Conservation (phyloP, 1,140 invertebrate species). For the Drosophila watanabei region DNA sequence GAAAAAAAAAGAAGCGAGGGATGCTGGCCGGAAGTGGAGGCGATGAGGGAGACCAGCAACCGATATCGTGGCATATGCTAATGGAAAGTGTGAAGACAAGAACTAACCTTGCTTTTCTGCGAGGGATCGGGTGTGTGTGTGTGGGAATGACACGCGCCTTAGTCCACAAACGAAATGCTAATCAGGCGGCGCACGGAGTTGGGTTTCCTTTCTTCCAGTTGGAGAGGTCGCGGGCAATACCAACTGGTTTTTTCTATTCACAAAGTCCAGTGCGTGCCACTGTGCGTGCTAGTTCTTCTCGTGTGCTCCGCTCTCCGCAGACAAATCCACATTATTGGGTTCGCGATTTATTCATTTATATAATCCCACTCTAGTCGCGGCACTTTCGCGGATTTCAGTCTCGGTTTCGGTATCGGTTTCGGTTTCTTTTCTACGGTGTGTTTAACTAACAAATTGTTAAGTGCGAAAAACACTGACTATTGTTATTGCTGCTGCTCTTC, state of each 20-base stretch:
- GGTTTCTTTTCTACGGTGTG: constrained; percentile 50
- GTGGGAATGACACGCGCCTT: constrained; percentile 29
- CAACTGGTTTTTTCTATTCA: constrained; percentile 23
- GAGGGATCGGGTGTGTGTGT: constrained; percentile 19
- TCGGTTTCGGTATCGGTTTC: constrained; percentile 16
- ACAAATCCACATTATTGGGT: constrained; percentile 70
- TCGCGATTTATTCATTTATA: constrained; percentile 63
- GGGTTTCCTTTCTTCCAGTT: constrained; percentile 13
- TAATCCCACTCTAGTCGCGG: constrained; percentile 63
- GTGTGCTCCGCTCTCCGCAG: constrained; percentile 49
- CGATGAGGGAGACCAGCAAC: neutral
- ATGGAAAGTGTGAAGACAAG: constrained; percentile 46
- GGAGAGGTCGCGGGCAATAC: constrained; percentile 22
- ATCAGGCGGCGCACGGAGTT: constrained; percentile 14
- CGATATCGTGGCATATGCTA: constrained; percentile 9
- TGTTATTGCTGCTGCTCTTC: constrained; percentile 34
- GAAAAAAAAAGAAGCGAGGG: neutral
- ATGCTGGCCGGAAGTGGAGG: neutral
- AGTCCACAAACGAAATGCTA: constrained; percentile 46
- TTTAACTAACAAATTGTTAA: constrained; percentile 65
- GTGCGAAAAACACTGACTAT: constrained; percentile 34
- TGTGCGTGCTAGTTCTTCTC: constrained; percentile 53
- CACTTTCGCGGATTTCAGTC: constrained; percentile 45
- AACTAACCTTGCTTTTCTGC: constrained; percentile 74
- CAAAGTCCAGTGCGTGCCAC: constrained; percentile 23